These are phyloP conservation scores for Actenoides hombroni DNA, from an alignment of 2,113 vertebrate genomes.

Conservation along the genomic window DNA sequence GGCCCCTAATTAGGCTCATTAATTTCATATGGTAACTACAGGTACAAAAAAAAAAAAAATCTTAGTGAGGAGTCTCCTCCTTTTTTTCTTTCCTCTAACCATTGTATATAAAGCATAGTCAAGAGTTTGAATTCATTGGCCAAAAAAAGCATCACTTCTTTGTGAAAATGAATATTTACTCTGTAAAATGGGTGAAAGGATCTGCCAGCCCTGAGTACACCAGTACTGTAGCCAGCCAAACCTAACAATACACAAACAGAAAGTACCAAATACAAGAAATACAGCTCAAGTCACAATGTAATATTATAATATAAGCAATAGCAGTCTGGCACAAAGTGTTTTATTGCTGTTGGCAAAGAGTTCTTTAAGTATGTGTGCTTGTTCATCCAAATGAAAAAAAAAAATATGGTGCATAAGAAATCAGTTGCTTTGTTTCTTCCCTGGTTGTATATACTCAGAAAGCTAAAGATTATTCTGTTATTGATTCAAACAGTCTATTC, in stretches of 20 bases:
- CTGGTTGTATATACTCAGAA: background rate
- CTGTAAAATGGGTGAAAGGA: background rate
- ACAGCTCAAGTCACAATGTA: background rate
- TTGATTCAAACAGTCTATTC: background rate
- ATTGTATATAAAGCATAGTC: background rate
- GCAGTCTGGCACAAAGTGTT: constrained; percentile 22
- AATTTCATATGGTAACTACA: background rate
- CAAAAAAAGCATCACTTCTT: background rate
- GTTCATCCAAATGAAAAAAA: constrained; percentile 12
- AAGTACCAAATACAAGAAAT: background rate
- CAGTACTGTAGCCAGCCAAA: constrained; percentile 8
- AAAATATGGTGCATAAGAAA: constrained; percentile 10
- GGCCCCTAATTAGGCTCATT: background rate
- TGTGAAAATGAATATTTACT: constrained; percentile 6
- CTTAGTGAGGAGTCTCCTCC: background rate
- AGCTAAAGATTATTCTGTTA: background rate
- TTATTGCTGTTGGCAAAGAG: constrained; percentile 41
- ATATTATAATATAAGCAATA: constrained; percentile 15
- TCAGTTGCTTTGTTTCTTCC: background rate
- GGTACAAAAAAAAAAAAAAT: background rate
- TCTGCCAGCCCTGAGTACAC: background rate
- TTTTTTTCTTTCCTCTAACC: background rate
- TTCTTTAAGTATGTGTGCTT: background rate
- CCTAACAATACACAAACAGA: constrained; percentile 1
- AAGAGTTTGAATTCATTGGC: background rate